These are phyloP conservation scores for Indicator indicator DNA, from an alignment of 2,113 vertebrate genomes.

Conservation along the genomic window DNA sequence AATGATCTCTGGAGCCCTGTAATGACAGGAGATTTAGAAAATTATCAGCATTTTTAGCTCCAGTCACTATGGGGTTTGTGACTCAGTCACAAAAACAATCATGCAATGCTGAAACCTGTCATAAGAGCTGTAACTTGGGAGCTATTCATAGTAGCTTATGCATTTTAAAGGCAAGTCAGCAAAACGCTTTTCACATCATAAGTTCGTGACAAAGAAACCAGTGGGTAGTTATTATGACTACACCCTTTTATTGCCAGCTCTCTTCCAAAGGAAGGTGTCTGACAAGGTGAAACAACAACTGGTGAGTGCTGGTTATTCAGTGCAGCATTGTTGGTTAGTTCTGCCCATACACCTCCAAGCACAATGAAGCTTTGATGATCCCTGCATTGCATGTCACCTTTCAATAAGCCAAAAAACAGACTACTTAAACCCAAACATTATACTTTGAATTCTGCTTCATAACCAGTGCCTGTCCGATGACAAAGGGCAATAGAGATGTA, in stretches of 20 bases:
- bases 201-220: not conserved
- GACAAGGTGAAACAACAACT: not conserved
- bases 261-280: not conserved
- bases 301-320: not conserved
- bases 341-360: not conserved
- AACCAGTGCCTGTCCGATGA: not conserved
- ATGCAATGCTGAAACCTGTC: not conserved
- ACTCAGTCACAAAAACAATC: not conserved
- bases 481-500: not conserved
- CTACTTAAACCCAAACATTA: not conserved
- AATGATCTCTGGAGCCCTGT: not conserved
- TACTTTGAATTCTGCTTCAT: not conserved
- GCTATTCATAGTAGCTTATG: not conserved
- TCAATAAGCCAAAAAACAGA: not conserved
- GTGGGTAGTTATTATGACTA: not conserved
- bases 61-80: not conserved
- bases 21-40: not conserved
- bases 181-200: not conserved
- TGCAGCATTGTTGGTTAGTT: not conserved
- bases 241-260: not conserved
- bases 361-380: not conserved
- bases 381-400: not conserved
- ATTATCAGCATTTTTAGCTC: slow-evolving; percentile 24
- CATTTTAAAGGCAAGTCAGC: not conserved
- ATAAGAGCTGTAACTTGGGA: not conserved